Conservation (phyloP, 2,113 vertebrate genomes). For the Gavialis gangeticus region DNA sequence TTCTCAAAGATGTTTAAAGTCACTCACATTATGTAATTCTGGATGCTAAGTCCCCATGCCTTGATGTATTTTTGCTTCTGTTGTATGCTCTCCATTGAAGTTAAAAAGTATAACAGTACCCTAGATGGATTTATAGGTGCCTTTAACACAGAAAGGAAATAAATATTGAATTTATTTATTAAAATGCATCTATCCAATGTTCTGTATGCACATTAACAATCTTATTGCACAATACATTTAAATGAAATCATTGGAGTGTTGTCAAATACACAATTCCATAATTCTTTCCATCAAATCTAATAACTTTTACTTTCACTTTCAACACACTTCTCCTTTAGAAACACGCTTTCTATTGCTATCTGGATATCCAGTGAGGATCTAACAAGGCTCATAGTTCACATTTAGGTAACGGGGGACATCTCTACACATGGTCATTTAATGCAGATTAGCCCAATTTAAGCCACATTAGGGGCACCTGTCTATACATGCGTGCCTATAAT, state of each 20-base stretch:
- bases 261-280: not conserved
- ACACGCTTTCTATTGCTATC: not conserved
- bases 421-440: too few relatives aligned
- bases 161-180: not conserved
- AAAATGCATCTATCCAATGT: not conserved
- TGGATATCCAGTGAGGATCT: not conserved
- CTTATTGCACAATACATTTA: constrained; percentile 9
- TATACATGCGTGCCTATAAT: too few relatives aligned
- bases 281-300: not conserved
- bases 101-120: not conserved
- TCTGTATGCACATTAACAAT: not conserved
- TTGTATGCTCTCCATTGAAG: not conserved
- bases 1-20: not conserved
- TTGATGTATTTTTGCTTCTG: not conserved
- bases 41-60: not conserved
- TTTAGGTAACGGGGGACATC: not conserved
- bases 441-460: too few relatives aligned
- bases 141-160: not conserved
- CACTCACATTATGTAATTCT: not conserved
- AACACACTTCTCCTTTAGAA: not conserved
- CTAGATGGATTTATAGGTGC: not conserved
- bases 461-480: too few relatives aligned
- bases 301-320: not conserved
- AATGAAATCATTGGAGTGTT: not conserved
- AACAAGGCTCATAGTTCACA: not conserved